Evolutionary conservation across 2,888 invertebrate genomes (phyloP), one percentile per base, ranked within the genome.

Genomic region (Aleiodes alternator): DNA sequence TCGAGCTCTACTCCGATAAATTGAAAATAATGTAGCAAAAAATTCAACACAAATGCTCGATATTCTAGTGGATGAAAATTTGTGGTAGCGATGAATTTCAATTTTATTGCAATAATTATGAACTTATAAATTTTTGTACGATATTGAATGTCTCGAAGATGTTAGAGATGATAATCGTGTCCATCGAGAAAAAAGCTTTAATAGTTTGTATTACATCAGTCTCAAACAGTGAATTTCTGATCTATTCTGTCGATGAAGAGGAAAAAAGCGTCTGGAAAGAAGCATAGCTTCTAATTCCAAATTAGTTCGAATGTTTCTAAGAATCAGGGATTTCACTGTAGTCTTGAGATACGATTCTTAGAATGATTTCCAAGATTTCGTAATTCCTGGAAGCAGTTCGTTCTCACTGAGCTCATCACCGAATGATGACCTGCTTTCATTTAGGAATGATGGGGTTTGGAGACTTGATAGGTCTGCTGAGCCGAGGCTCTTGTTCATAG

Each of bases 401-500:
- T 81, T 84, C 31, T 5, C 64, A 3, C 69, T 82, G 61, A 80
- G 69, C 23, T 70, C 64, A 14, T 38, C 76, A 1, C 80, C 81
- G 1, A 82, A 79, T 51, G 70, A 80, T 34, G 85, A 88, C 69
- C 76, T 85, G 1, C 48, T 88, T 7, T 72, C 88, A 14, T 61
- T 84, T 4, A 76, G 83, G 31, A 82, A 81, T 5, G 83, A 87
- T 59, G 87, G 87, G 11, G 75, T 88, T 43, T 88, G 87, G 87
- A 82, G 80, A 76, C 76, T 88, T 4, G 82, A 81, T 23, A 85
- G 85, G 50, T 77, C 86, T 4, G 81, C 80, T 0, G 82, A 80
- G 11, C 87, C 85, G 0, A 78, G 78, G 57, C 80, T 79, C 12
- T 76, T 84, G 11, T 77, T 82, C 8, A 69, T 61, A 5, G 75